Evolutionary conservation across 1,140 invertebrate genomes (phyloP), one percentile per base, ranked within the genome.

Genomic region (Dreissena polymorpha): DNA sequence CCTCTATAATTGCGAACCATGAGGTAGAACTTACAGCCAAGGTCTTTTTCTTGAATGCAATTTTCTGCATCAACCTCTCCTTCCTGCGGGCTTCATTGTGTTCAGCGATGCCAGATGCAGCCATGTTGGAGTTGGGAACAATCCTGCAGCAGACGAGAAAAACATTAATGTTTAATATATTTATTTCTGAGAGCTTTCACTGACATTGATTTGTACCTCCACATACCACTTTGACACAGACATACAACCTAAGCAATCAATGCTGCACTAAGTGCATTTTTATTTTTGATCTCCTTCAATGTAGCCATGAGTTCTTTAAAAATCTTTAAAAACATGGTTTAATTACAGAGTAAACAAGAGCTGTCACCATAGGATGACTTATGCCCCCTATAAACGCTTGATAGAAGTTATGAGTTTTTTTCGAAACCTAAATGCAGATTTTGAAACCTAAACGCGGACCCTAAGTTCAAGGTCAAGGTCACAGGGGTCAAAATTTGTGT

Each of bases 11-110:
- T 5, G 39, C 8, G 39, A 39, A 39, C 39, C 39, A 39, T 39
- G 21, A 67, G 13, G 55, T 53, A n/a, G 10, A 60, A 63, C 69
- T 74, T 64, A 82, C 79, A 57, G 29, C 53, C 23, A 82, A 39
- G 2, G 12, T 23, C 64, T 57, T 65, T 60, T 82, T 53, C 29
- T 21, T 67, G 27, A 57, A 73, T 10, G 71, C 70, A 0, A 23
- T 27, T 57, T 63, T 82, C 71, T 74, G 70, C 63, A 82, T 82
- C n/a, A 25, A 18, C 39, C 79, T 82, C 29, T 82, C 79, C 25
- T 82, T 82, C 63, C 79, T 82, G 12, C 79, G n/a, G 23, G 79
- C 79, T 27, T 82, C 79, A 68, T 82, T 82, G 39, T 82, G 79
- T 68, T 82, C 79, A 27, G 79, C 79, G 21, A 82, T 82, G 23